Evolutionary conservation across 2,888 invertebrate genomes (phyloP).

Genomic region (Eupsilia transversa): DNA sequence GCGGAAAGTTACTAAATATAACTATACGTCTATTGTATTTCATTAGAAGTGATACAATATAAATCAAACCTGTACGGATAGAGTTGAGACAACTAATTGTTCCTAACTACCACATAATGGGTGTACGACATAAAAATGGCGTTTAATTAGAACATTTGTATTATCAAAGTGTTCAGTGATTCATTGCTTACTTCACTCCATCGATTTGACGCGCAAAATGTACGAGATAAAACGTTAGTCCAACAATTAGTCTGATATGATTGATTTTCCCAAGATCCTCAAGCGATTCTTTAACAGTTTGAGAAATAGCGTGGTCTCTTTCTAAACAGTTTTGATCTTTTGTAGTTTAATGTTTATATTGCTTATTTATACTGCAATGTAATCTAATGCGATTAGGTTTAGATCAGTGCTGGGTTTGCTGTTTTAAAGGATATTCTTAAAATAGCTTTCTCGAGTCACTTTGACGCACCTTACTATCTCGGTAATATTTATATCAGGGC

Average conservation of each 20-base stretch:
- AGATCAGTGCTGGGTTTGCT: neutral
- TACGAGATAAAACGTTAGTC: conserved; percentile 20
- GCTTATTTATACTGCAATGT: conserved; percentile 5
- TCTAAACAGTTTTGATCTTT: conserved; percentile 15
- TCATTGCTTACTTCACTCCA: conserved; percentile 53
- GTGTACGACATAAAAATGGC: conserved; percentile 31
- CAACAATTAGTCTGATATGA: conserved; percentile 4
- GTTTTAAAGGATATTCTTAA: conserved; percentile 7
- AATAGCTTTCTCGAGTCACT: neutral
- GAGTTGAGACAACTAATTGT: conserved; percentile 26
- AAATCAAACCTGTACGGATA: conserved; percentile 48
- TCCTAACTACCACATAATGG: conserved; percentile 37
- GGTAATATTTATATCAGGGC: neutral
- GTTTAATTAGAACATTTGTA: conserved; percentile 63
- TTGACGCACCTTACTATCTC: neutral
- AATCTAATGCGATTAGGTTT: conserved; percentile 10
- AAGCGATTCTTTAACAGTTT: neutral
- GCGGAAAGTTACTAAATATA: no score
- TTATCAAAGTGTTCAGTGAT: conserved; percentile 49
- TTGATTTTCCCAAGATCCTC: conserved; percentile 27
- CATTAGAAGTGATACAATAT: conserved; percentile 32
- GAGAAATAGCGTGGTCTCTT: neutral
- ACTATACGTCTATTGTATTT: no score
- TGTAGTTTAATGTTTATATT: conserved; percentile 21
- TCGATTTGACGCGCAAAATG: conserved; percentile 51